Evolutionary conservation across 1,140 invertebrate species (phyloP).

Genomic region (Camponotus vicinus): DNA sequence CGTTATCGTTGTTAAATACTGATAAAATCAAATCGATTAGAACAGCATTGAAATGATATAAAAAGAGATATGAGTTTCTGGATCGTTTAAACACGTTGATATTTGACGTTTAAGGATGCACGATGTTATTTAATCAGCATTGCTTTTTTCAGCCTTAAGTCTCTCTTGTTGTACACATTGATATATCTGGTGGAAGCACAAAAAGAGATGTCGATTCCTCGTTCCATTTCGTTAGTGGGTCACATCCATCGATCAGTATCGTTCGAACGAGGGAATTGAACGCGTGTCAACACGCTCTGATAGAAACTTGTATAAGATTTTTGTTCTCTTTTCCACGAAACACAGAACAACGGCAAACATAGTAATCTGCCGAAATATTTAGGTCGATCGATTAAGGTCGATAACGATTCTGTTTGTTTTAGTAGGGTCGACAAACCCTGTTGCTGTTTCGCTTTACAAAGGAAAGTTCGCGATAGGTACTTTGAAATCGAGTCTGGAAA

Average conservation of each 20-base stretch:
- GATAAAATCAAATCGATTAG: too few relatives aligned
- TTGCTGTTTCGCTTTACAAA: neutral
- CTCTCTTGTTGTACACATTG: neutral
- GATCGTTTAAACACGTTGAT: too few relatives aligned
- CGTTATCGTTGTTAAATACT: too few relatives aligned
- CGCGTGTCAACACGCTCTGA: conserved; percentile 9
- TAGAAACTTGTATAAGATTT: conserved; percentile 21
- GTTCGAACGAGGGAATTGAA: conserved; percentile 10
- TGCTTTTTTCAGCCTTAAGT: conserved; percentile 5
- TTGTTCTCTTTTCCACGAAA: neutral
- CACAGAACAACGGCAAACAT: neutral
- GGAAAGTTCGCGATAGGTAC: neutral
- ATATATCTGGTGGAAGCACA: neutral
- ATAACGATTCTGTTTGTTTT: neutral
- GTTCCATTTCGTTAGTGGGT: conserved; percentile 60
- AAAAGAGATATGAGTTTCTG: too few relatives aligned
- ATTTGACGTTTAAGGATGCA: too few relatives aligned
- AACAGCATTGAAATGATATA: too few relatives aligned
- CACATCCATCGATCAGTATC: conserved; percentile 60
- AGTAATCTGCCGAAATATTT: neutral
- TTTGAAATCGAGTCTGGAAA: conserved; percentile 1
- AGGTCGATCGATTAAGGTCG: neutral
- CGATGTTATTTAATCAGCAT: neutral
- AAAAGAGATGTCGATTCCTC: conserved; percentile 49
- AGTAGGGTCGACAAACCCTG: neutral